Conservation (phyloP, 2,888 invertebrate genomes). For the Hipparchia sbordonii region DNA sequence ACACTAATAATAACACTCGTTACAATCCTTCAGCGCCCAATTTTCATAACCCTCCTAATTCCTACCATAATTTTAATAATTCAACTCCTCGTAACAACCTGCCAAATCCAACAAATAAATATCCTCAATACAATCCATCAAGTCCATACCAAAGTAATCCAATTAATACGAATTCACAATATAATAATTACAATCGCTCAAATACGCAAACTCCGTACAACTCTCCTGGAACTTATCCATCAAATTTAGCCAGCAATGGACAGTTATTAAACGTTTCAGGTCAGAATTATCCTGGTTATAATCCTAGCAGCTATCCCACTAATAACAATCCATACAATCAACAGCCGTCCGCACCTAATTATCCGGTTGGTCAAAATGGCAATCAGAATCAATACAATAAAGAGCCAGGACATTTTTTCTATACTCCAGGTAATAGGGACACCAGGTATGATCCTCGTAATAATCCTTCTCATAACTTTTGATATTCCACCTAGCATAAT, state of each 20-base stretch:
- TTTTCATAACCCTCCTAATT: conserved; percentile 1
- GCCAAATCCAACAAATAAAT: not conserved
- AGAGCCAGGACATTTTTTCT: conserved; percentile 30
- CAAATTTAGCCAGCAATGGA: conserved; percentile 8
- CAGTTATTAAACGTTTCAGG: not conserved
- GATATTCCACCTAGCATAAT: not conserved
- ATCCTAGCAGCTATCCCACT: conserved; percentile 3
- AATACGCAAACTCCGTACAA: conserved; percentile 15
- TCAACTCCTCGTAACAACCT: not conserved
- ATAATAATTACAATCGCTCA: conserved; percentile 8
- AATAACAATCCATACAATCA: conserved; percentile 8
- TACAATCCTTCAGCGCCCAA: conserved; percentile 8
- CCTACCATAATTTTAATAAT: not conserved
- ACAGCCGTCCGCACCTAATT: conserved; percentile 5
- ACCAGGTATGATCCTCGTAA: conserved; percentile 47
- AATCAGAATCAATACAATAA: conserved; percentile 15
- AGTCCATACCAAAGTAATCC: conserved; percentile 17
- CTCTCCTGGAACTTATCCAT: conserved; percentile 1
- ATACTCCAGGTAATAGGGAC: conserved; percentile 16
- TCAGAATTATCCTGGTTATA: conserved; percentile 4
- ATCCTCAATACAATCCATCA: conserved; percentile 12
- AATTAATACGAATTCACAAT: not conserved
- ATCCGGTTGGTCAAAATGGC: conserved; percentile 19
- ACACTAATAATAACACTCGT: conserved; percentile 6
- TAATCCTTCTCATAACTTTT: conserved; percentile 44